These are phyloP conservation scores for Campaea margaritaria DNA, from an alignment of 2,888 invertebrate genomes.

Conservation along the genomic window DNA sequence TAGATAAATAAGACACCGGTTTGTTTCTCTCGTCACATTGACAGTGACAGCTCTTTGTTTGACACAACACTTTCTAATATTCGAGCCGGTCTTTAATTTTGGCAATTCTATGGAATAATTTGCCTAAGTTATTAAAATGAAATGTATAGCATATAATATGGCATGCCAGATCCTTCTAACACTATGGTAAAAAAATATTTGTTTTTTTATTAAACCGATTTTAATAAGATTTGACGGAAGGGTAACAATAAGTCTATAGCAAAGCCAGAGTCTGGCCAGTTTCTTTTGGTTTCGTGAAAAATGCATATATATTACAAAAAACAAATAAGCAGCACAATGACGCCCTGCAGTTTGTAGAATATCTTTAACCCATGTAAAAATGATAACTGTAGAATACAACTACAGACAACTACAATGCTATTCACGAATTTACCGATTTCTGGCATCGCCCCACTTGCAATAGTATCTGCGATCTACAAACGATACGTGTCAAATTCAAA, in stretches of 20 bases:
- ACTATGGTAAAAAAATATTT: too few species aligned
- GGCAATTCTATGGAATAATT: neutral
- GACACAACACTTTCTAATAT: conserved; percentile 43
- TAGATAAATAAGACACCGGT: conserved; percentile 15
- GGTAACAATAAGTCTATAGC: too few species aligned
- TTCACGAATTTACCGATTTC: neutral
- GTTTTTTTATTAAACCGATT: too few species aligned
- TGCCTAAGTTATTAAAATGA: neutral
- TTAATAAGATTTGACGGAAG: too few species aligned
- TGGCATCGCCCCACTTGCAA: neutral
- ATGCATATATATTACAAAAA: too few species aligned
- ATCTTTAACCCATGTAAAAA: neutral
- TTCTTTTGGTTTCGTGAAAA: too few species aligned
- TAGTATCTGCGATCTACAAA: conserved; percentile 21
- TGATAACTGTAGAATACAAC: too few species aligned
- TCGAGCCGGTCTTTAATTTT: conserved; percentile 11
- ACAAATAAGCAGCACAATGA: too few species aligned
- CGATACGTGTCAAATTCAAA: conserved; percentile 27
- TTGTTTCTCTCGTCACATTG: conserved; percentile 27
- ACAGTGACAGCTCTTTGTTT: conserved; percentile 44
- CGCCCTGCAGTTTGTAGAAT: neutral
- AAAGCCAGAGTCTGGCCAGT: too few species aligned
- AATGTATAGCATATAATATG: neutral
- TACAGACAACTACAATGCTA: too few species aligned
- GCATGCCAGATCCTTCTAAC: too few species aligned